Evolutionary conservation across 2,797 vertebrate genomes (phyloP).

Genomic region (Helicolenus hilgendorfi): DNA sequence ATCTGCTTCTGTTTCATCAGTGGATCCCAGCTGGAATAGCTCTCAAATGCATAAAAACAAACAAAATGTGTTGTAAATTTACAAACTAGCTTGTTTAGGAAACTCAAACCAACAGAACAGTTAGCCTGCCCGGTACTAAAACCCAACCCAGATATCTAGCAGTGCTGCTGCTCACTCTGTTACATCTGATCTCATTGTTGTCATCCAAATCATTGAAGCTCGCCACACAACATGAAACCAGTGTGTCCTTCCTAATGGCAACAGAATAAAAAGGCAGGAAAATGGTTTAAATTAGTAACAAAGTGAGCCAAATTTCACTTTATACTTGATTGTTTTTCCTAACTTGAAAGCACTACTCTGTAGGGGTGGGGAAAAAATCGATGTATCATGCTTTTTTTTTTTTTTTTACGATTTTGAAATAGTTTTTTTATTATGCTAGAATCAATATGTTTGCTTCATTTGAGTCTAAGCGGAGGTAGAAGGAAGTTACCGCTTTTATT

Average conservation of each 20-base stretch:
- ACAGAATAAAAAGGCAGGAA: neutral
- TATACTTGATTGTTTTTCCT: neutral
- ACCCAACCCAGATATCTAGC: neutral
- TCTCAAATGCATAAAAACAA: neutral
- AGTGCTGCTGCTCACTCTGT: neutral
- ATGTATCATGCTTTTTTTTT: too few species aligned
- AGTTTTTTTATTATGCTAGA: too few species aligned
- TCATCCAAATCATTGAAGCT: neutral
- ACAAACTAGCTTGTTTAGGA: neutral
- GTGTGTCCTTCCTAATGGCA: neutral
- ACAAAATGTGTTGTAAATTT: neutral
- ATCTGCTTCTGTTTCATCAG: neutral
- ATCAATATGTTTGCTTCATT: too few species aligned
- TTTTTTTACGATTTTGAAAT: too few species aligned
- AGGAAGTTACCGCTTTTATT: too few species aligned
- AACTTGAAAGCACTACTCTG: neutral
- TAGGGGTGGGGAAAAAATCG: too few species aligned
- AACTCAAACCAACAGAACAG: neutral
- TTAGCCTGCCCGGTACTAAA: neutral
- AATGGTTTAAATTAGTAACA: neutral
- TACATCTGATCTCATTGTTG: neutral
- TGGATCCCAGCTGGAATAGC: neutral
- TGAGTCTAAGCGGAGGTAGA: too few species aligned
- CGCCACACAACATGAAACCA: neutral
- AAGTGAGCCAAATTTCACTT: neutral